Evolutionary conservation across 2,888 invertebrate genomes (phyloP).

Genomic region (Nemotelus nigrinus): DNA sequence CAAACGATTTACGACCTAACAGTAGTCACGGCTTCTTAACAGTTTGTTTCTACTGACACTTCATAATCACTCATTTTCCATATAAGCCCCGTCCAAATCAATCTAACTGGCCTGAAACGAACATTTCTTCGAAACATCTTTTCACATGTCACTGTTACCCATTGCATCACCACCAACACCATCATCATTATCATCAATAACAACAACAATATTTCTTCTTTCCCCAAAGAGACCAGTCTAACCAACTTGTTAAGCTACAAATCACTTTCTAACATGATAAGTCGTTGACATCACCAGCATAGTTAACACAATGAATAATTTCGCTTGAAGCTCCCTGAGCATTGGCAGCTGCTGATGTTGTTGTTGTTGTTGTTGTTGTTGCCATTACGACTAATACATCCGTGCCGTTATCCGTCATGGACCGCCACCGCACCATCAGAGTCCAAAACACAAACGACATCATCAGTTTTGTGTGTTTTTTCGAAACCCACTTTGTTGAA

Average conservation of each 20-base stretch:
- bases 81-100: too few relatives aligned
- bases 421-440: background rate
- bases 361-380: too few relatives aligned
- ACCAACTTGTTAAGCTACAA: conserved; percentile 36
- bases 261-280: conserved; percentile 43
- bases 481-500: background rate
- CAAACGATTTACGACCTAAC: too few relatives aligned
- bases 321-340: conserved; percentile 20
- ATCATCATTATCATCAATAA: too few relatives aligned
- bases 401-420: background rate
- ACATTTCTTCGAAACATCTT: conserved; percentile 10
- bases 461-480: background rate
- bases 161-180: too few relatives aligned
- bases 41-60: too few relatives aligned
- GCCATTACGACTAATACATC: too few relatives aligned
- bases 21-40: too few relatives aligned
- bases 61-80: too few relatives aligned
- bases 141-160: background rate
- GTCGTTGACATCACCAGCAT: conserved; percentile 42
- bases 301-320: conserved; percentile 40
- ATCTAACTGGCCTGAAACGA: too few relatives aligned
- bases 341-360: background rate
- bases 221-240: background rate
- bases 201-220: background rate
- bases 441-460: background rate